These are phyloP conservation scores for Heliconius nattereri DNA, from an alignment of 1,140 invertebrate species.

Conservation along the genomic window DNA sequence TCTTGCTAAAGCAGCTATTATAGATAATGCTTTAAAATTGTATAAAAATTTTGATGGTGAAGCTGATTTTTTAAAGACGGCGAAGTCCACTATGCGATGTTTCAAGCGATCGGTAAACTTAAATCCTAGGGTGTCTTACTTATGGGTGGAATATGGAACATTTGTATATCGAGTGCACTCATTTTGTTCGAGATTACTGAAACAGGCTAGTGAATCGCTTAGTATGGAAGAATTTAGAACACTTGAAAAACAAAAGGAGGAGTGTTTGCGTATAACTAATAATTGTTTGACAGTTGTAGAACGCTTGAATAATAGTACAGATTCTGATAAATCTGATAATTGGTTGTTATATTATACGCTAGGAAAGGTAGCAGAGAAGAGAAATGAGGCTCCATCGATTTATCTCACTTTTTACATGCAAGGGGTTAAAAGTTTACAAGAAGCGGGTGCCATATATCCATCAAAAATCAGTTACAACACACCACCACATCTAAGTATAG, in stretches of 20 bases:
- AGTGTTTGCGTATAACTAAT: slow-evolving; percentile 88
- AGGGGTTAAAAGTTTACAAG: slow-evolving; percentile 87
- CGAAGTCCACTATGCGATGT: slow-evolving; percentile 87
- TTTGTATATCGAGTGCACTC: slow-evolving; percentile 94
- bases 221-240: slow-evolving; percentile 89
- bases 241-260: slow-evolving; percentile 88
- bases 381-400: slow-evolving; percentile 85
- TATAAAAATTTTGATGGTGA: slow-evolving; percentile 85
- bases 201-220: slow-evolving; percentile 88
- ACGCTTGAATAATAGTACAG: slow-evolving; percentile 79
- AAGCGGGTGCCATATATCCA: slow-evolving; percentile 92
- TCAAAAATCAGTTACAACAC: slow-evolving; percentile 91
- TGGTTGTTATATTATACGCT: slow-evolving; percentile 97
- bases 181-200: slow-evolving; percentile 91
- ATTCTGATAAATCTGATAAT: slow-evolving; percentile 84
- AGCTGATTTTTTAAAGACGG: slow-evolving; percentile 87
- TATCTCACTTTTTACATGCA: slow-evolving; percentile 91
- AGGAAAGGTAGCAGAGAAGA: slow-evolving; percentile 94
- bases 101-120: slow-evolving; percentile 89
- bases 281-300: slow-evolving; percentile 90
- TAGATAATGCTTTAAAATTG: slow-evolving; percentile 92
- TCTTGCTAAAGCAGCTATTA: slow-evolving; percentile 88
- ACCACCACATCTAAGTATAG: slow-evolving; percentile 92
- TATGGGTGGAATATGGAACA: slow-evolving; percentile 95
- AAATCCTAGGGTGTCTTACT: slow-evolving; percentile 85